phyloP scores from a whole-genome alignment of 2,113 vertebrate species.

The Smithornis capensis region DNA sequence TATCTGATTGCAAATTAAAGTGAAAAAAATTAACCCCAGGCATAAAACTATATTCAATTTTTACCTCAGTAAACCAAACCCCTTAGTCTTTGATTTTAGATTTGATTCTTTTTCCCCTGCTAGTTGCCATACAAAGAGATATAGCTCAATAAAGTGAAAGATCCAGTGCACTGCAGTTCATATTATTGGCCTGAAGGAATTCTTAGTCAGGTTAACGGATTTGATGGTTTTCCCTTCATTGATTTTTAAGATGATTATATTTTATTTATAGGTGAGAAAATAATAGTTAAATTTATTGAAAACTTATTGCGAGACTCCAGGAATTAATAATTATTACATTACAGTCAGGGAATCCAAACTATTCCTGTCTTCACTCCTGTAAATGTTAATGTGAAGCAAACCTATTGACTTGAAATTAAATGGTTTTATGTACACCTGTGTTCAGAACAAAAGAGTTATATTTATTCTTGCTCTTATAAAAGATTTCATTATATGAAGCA shows the following conservation, averaged over 20 bases:
- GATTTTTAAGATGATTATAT: constrained; percentile 92
- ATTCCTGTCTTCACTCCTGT: constrained; percentile 59
- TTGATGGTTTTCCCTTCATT: constrained; percentile 81
- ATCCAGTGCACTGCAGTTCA: constrained; percentile 76
- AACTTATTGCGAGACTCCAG: constrained; percentile 71
- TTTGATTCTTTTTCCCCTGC: constrained; percentile 75
- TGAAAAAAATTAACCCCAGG: constrained; percentile 81
- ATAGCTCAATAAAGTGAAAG: constrained; percentile 89
- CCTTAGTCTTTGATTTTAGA: constrained; percentile 83
- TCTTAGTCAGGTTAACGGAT: constrained; percentile 82
- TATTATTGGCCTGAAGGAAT: constrained; percentile 84
- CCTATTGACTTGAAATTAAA: constrained; percentile 71
- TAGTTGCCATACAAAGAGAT: constrained; percentile 84
- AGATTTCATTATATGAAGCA: constrained; percentile 62
- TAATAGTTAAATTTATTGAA: constrained; percentile 82
- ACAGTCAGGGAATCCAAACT: constrained; percentile 62
- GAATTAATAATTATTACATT: constrained; percentile 73
- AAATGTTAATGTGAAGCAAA: constrained; percentile 59
- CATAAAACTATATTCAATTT: constrained; percentile 76
- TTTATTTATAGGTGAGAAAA: constrained; percentile 89
- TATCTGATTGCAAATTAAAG: constrained; percentile 87
- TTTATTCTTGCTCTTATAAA: constrained; percentile 49
- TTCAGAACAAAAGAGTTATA: constrained; percentile 54
- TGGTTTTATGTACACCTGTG: constrained; percentile 49
- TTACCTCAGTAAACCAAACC: constrained; percentile 67